These are phyloP conservation scores for Drosophila paulistorum DNA, from an alignment of 1,140 invertebrate genomes.

Conservation along the genomic window DNA sequence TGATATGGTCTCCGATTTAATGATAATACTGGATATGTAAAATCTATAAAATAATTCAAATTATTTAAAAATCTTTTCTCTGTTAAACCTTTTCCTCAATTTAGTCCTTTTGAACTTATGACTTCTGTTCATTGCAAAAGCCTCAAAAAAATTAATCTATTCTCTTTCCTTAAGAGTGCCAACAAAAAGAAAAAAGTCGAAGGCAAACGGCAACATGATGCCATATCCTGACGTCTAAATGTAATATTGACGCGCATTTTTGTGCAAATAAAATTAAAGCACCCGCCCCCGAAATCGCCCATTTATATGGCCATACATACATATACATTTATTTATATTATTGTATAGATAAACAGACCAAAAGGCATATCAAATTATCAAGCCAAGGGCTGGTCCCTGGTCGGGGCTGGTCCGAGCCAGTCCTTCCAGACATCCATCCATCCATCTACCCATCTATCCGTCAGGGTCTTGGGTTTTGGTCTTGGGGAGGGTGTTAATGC, in stretches of 20 bases:
- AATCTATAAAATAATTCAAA: too few relatives aligned
- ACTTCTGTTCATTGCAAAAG: too few relatives aligned
- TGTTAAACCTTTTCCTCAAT: too few relatives aligned
- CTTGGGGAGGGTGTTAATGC: slow-evolving; percentile 71
- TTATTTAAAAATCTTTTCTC: too few relatives aligned
- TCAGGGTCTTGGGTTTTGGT: slow-evolving; percentile 30
- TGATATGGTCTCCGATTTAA: too few relatives aligned
- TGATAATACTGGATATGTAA: too few relatives aligned
- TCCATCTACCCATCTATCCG: slow-evolving; percentile 40
- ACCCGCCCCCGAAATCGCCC: slow-evolving; percentile 40
- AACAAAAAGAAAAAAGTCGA: slow-evolving; percentile 22
- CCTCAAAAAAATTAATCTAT: not conserved
- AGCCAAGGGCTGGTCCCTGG: slow-evolving; percentile 47
- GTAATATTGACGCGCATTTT: slow-evolving; percentile 72
- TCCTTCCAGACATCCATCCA: slow-evolving; percentile 44
- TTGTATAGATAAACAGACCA: slow-evolving; percentile 37
- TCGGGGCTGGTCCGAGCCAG: slow-evolving; percentile 16
- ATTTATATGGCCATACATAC: not conserved
- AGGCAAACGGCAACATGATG: slow-evolving; percentile 48
- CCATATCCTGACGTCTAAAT: slow-evolving; percentile 56
- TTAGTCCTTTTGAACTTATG: too few relatives aligned
- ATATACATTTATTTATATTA: not conserved
- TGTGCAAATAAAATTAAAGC: slow-evolving; percentile 80
- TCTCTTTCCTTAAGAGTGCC: not conserved
- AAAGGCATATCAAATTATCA: slow-evolving; percentile 79